Evolutionary conservation across 2,797 vertebrate genomes (phyloP), one percentile per base, ranked within the genome.

Genomic region (Echiichthys vipera): DNA sequence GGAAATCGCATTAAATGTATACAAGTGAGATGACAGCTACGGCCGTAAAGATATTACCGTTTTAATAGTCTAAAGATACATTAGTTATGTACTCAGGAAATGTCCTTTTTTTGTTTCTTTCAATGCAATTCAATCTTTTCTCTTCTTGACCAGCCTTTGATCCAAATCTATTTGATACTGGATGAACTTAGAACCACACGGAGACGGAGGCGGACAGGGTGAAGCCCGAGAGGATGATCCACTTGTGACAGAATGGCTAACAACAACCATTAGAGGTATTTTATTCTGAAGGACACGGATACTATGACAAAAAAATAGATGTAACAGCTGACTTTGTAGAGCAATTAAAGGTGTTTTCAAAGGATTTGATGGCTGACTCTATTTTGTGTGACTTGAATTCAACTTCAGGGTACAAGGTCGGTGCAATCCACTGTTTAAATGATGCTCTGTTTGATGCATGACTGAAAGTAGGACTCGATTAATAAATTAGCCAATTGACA

Each of bases 1-100:
- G 57, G 40, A 18, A 40, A 58, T 22, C 24, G 67, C 68, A 80
- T 80, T 78, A 61, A 79, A 78, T 47, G 62, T 1, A 55, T 42
- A 66, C 70, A 27, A 58, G 58, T 47, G 12, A 27, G 66, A 57
- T 46, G 57, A 50, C 53, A 43, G 20, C 24, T 20, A 17, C 22
- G 53, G 25, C 30, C 10, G 55, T 1, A n/a, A 14, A 69, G 2
- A 51, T 27, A 46, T 47, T 63, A 61, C 42, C 46, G 12, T 14
- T 32, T 45, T 37, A 42, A 45, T 11, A 17, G 45, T 14, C 8
- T 13, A 20, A 3, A 12, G 47, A 13, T 27, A 18, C 20, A 24
- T 7, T 45, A 15, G 34, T 22, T 11, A 29, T 17, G n/a, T 20
- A 17, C 17, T 49, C 29, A 39, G 24, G 12, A 4, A 39, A 45